These are phyloP conservation scores for Drosophila triauraria DNA, from an alignment of 1,140 invertebrate species.

Conservation along the genomic window DNA sequence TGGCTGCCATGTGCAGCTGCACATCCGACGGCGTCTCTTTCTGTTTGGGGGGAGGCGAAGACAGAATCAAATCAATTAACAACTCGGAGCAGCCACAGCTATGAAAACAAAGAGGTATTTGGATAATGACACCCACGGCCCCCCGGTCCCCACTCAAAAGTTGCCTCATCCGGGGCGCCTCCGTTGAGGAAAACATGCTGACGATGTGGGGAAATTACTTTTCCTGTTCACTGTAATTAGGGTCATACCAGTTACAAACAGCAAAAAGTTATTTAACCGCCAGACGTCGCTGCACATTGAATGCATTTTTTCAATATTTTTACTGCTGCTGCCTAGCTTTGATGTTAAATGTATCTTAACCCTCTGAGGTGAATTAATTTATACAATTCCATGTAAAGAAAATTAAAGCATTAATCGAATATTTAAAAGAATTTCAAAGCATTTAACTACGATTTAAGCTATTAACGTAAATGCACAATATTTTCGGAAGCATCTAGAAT, in stretches of 20 bases:
- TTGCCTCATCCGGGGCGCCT: slow-evolving; percentile 28
- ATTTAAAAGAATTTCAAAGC: neutral
- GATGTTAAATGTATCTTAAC: slow-evolving; percentile 1
- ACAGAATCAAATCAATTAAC: slow-evolving; percentile 68
- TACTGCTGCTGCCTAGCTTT: neutral
- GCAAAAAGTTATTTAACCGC: slow-evolving; percentile 40
- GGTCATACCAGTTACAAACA: slow-evolving; percentile 30
- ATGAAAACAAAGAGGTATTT: slow-evolving; percentile 52
- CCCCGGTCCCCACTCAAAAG: slow-evolving; percentile 6
- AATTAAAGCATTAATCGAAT: neutral
- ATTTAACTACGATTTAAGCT: neutral
- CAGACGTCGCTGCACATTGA: slow-evolving; percentile 56
- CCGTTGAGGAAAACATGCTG: neutral
- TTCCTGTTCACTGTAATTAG: slow-evolving; percentile 62
- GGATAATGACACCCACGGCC: slow-evolving; percentile 40
- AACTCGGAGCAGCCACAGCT: slow-evolving; percentile 46
- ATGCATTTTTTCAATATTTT: slow-evolving; percentile 55
- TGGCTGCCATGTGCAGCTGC: slow-evolving; percentile 94
- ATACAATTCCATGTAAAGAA: neutral
- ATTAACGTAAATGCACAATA: neutral
- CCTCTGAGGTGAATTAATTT: neutral
- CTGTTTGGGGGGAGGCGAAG: slow-evolving; percentile 86
- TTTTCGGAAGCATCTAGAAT: no score
- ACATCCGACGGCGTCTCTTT: slow-evolving; percentile 96
- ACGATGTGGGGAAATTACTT: slow-evolving; percentile 52